A percentile compares a stretch with the other conserved stretches of the same genome.
Conservation (phyloP, 2,113 vertebrate species). For the Piprites chloris region DNA sequence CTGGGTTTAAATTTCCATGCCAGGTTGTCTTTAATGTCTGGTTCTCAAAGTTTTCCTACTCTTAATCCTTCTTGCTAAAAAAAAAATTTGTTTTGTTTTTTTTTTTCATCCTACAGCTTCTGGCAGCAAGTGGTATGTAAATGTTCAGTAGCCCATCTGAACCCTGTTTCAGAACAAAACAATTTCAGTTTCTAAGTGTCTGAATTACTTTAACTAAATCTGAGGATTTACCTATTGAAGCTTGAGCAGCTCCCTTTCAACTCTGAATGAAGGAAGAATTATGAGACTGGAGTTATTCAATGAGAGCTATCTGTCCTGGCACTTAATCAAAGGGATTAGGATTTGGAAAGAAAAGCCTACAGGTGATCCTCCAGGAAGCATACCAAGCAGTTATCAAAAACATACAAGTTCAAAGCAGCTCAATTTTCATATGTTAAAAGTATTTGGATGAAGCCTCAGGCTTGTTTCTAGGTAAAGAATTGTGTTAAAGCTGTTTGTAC, state of each 20-base stretch:
- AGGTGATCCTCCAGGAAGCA: conserved; percentile 99
- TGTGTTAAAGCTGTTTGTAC: conserved; percentile 89
- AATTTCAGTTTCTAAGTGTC: conserved; percentile 80
- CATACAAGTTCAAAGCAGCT: conserved; percentile 98
- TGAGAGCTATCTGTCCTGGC: conserved; percentile 94
- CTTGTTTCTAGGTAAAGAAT: conserved; percentile 87
- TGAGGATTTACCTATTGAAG: conserved; percentile 81
- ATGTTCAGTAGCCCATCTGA: conserved; percentile 76
- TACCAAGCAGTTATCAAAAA: conserved; percentile 99
- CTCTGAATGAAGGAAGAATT: conserved; percentile 83
- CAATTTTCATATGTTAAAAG: conserved; percentile 96
- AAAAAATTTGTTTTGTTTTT: conserved; percentile 33
- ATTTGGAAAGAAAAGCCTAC: conserved; percentile 94
- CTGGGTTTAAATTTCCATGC: neutral
- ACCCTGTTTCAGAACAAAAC: conserved; percentile 79
- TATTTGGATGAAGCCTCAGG: conserved; percentile 88
- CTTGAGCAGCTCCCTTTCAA: conserved; percentile 82
- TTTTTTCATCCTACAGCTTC: conserved; percentile 44
- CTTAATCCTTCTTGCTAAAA: conserved; percentile 40
- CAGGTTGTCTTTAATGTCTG: conserved; percentile 11
- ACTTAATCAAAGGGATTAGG: conserved; percentile 99
- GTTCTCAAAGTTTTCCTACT: conserved; percentile 28
- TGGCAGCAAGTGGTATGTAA: conserved; percentile 71
- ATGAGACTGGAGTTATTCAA: conserved; percentile 84
- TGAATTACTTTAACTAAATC: conserved; percentile 78